phyloP scores from a whole-genome alignment of 1,140 invertebrate species.

The Caenorhabditis briggsae region DNA sequence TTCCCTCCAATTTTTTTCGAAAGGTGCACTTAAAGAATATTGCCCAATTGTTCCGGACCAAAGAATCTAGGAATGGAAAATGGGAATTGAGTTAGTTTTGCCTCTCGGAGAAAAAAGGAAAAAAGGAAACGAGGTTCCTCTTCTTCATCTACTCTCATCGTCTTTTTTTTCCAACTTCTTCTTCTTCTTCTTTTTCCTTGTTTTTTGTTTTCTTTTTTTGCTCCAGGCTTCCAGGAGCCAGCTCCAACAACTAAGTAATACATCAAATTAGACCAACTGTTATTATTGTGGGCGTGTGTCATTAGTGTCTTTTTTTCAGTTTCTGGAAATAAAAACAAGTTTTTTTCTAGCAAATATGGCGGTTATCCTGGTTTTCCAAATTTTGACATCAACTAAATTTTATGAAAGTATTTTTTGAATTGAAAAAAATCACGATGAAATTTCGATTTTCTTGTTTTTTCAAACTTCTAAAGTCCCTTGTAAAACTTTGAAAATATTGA shows the following conservation, averaged over 20 bases:
- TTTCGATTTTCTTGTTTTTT: too few species aligned
- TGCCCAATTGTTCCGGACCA: constrained; percentile 34
- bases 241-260: constrained; percentile 30
- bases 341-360: too few species aligned
- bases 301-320: background rate
- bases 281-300: constrained; percentile 7
- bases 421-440: too few species aligned
- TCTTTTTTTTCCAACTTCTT: background rate
- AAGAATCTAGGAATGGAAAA: constrained; percentile 37
- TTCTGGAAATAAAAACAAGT: too few species aligned
- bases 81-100: constrained; percentile 10
- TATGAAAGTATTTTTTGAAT: too few species aligned
- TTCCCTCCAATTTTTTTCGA: background rate
- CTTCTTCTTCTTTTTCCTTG: background rate
- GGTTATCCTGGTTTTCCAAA: too few species aligned
- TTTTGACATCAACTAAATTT: too few species aligned
- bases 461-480: too few species aligned
- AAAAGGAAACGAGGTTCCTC: constrained; percentile 3
- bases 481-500: too few species aligned
- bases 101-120: background rate
- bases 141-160: constrained; percentile 18
- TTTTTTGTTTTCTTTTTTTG: constrained; percentile 25
- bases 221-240: background rate
- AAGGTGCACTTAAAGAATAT: constrained; percentile 54
- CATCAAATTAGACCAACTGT: constrained; percentile 51